phyloP scores from a whole-genome alignment of 2,888 invertebrate genomes.

The Acanthosoma haemorrhoidale region DNA sequence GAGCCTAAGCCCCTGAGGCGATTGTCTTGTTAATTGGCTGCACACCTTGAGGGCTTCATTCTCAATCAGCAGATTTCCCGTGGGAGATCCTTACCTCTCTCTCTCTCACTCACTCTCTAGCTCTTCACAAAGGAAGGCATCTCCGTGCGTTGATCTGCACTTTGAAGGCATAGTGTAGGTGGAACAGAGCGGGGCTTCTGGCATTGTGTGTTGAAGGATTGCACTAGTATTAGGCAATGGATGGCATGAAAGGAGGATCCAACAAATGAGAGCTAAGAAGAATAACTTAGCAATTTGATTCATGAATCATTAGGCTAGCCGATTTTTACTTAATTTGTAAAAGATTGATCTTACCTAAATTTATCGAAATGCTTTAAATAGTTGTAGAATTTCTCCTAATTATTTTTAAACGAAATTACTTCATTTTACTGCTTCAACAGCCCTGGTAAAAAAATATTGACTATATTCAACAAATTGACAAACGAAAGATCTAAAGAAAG shows the following conservation, averaged over 20 bases:
- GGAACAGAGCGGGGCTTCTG: neutral
- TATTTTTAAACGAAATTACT: neutral
- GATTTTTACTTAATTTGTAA: too few relatives aligned
- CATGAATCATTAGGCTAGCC: too few relatives aligned
- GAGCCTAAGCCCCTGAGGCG: neutral
- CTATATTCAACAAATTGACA: neutral
- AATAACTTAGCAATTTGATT: too few relatives aligned
- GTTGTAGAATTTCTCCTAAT: neutral
- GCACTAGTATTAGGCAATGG: too few relatives aligned
- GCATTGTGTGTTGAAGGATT: too few relatives aligned
- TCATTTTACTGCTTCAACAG: neutral
- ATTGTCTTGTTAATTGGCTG: slow-evolving; percentile 8
- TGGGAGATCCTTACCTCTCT: too few relatives aligned
- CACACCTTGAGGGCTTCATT: slow-evolving; percentile 10
- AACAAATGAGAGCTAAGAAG: too few relatives aligned
- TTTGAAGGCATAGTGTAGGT: neutral
- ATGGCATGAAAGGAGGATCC: too few relatives aligned
- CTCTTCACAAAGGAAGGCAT: neutral
- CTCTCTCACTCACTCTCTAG: too few relatives aligned
- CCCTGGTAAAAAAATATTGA: too few relatives aligned
- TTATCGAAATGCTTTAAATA: too few relatives aligned
- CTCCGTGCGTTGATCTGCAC: neutral
- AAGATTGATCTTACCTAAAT: too few relatives aligned
- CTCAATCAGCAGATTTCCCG: slow-evolving; percentile 5
- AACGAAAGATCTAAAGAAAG: neutral